Conservation (phyloP, 1,140 invertebrate species). For the Brachionus rotundiformis region DNA sequence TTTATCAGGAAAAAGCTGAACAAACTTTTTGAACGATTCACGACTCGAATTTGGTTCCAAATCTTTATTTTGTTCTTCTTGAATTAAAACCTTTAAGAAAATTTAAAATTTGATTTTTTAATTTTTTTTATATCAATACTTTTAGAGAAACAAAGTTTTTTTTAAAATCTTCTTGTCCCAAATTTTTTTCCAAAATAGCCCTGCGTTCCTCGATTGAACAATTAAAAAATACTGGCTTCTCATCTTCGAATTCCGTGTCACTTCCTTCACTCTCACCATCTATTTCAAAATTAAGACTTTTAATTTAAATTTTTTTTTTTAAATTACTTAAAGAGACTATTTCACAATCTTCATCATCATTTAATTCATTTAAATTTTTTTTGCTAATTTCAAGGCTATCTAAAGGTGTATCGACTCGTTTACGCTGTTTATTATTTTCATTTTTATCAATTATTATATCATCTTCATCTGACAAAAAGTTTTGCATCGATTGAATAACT, state of each 20-base stretch:
- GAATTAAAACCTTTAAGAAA: not conserved
- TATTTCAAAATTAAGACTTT: not conserved
- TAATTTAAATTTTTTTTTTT: not conserved
- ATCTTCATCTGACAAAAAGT: slow-evolving; percentile 1
- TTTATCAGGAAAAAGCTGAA: slow-evolving; percentile 12
- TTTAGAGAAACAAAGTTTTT: not conserved
- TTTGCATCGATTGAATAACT: not conserved
- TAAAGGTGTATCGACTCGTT: not conserved
- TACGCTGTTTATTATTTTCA: not conserved
- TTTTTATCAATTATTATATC: not conserved
- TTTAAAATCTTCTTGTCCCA: slow-evolving; percentile 24
- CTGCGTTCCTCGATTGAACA: slow-evolving; percentile 32
- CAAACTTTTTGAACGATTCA: slow-evolving; percentile 27
- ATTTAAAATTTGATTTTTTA: not conserved
- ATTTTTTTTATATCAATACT: not conserved
- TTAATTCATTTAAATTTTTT: not conserved
- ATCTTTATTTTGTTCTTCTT: not conserved
- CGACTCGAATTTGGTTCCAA: not conserved
- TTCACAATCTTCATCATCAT: slow-evolving; percentile 37
- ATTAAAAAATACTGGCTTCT: not conserved
- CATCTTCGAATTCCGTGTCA: slow-evolving; percentile 49
- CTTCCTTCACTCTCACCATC: slow-evolving; percentile 22
- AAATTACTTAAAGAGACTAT: slow-evolving; percentile 26
- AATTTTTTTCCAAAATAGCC: slow-evolving; percentile 23
- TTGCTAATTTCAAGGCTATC: slow-evolving; percentile 35